These are phyloP conservation scores for Drosophila trapezifrons DNA, from an alignment of 1,140 invertebrate genomes.

Conservation along the genomic window DNA sequence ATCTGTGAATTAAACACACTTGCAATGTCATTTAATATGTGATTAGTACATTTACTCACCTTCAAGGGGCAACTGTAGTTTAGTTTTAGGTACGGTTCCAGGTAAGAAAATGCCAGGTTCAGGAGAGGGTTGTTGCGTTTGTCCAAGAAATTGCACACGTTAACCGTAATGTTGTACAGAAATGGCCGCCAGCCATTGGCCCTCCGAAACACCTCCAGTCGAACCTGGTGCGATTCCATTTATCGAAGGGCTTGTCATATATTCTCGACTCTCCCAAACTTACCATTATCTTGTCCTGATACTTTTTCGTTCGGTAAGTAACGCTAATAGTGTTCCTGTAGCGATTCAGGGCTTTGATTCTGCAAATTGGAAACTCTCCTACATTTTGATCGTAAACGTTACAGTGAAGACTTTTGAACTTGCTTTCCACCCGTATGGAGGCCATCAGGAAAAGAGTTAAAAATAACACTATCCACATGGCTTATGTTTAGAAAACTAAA, in stretches of 20 bases:
- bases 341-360: constrained; percentile 27
- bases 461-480: neutral
- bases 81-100: neutral
- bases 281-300: neutral
- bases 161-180: constrained; percentile 20
- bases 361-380: constrained; percentile 10
- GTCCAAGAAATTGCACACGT: constrained; percentile 5
- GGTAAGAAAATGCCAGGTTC: neutral
- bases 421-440: neutral
- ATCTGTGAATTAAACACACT: neutral
- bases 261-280: neutral
- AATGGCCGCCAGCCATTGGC: constrained; percentile 30
- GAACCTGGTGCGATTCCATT: neutral
- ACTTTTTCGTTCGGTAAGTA: neutral
- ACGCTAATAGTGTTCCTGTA: constrained; percentile 15
- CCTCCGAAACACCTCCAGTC: constrained; percentile 12
- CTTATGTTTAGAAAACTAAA: neutral
- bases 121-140: neutral
- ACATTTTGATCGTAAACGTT: neutral
- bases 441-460: neutral
- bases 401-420: constrained; percentile 25
- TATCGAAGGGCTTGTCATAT: neutral
- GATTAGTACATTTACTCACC: constrained; percentile 8
- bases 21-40: neutral
- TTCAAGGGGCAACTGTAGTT: constrained; percentile 16